Conservation (phyloP, 2,888 invertebrate species). For the Drosophila tripunctata region DNA sequence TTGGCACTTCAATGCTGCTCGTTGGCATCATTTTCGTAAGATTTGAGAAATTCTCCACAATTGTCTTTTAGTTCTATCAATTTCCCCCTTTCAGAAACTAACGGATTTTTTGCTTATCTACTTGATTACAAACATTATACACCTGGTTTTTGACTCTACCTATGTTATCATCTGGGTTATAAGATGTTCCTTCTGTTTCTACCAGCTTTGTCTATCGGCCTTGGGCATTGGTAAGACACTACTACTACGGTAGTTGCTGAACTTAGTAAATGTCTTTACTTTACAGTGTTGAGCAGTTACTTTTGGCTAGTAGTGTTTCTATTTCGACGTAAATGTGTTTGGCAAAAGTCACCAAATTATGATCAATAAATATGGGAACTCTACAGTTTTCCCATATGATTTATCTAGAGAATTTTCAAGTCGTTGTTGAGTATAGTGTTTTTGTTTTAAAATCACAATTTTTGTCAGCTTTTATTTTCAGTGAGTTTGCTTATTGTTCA, state of each 20-base stretch:
- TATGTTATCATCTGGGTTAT: background rate
- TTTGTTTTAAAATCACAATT: conserved; percentile 35
- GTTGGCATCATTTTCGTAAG: conserved; percentile 42
- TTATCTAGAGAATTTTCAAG: conserved; percentile 13
- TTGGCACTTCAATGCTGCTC: conserved; percentile 37
- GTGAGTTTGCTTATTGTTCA: conserved; percentile 31
- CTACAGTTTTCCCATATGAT: background rate
- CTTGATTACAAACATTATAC: conserved; percentile 26
- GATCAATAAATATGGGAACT: background rate
- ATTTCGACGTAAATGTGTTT: conserved; percentile 16
- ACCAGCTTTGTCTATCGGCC: background rate
- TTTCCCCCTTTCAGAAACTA: conserved; percentile 24
- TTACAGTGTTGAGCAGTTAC: conserved; percentile 42
- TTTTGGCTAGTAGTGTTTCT: conserved; percentile 36
- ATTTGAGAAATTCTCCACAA: background rate
- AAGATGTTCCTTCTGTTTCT: conserved; percentile 9
- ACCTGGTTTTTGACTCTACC: background rate
- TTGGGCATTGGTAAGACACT: background rate
- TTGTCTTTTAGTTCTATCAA: background rate
- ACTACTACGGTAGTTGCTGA: background rate
- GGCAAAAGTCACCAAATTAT: conserved; percentile 14
- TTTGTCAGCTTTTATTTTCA: conserved; percentile 44
- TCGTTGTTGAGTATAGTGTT: background rate
- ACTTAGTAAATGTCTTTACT: background rate
- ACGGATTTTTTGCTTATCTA: conserved; percentile 23